Base-by-base conservation (phyloP, 2,797 vertebrate genomes). In the Hephaestus fuliginosus region DNA sequence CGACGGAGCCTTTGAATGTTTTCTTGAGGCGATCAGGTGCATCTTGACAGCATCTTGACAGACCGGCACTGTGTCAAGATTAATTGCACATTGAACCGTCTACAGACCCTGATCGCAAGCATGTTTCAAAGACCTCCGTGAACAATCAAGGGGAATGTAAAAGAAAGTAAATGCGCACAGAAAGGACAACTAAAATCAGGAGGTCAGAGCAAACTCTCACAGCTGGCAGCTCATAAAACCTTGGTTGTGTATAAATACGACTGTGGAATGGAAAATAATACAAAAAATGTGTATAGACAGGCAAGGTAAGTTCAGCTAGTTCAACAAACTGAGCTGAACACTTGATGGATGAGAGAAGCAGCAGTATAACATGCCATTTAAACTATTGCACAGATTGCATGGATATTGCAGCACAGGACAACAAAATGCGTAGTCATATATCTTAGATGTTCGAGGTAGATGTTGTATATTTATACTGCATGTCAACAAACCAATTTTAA, bases 1-100 rank as follows among this genome's bases (percentile, higher is more conserved):
- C 25, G 48, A 79, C 76, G 25, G n/a, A 49, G 58, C 18, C 30
- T 81, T 85, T 63, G 52, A 70, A 81, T 79, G 4, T 36, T 9
- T n/a, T 48, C 8, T 3, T 33, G 41, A 76, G 22, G 53, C 30
- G 4, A 52, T 68, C 25, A 33, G 49, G 28, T 56, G 14, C 28
- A 44, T 60, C 25, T 25, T 25, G 25, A 25, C 25, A 25, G 25
- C 25, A 25, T 2, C 49, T 71, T 61, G 17, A 75, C 20, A 60
- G 46, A 66, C 20, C 15, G 52, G 33, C 63, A 43, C 22, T n/a
- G 39, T 57, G 52, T 68, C 60, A 39, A 28, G 51, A 73, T 68
- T 73, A 1, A 57, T 78, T 84, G 25, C 63, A 60, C 28, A 28
- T 20, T n/a, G 48, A 25, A 25, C 25, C 25, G 25, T 25, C 25